Percentiles rank a stretch among this genome's conserved stretches.
phyloP scores from a whole-genome alignment of 2,888 invertebrate species.

The Noctua janthe region DNA sequence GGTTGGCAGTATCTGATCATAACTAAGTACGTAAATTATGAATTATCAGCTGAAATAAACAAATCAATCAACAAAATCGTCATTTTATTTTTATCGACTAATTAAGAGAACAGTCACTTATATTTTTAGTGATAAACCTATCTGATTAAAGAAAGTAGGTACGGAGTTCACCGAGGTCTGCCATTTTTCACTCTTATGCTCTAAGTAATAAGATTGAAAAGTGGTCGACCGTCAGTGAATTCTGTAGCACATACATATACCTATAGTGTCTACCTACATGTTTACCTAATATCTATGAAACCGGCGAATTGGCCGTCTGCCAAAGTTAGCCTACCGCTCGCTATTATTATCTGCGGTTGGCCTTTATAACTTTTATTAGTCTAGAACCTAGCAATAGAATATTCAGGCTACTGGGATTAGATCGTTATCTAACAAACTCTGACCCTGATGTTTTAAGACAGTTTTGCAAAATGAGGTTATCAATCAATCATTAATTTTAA shows the following conservation, averaged over 20 bases:
- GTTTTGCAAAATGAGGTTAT: not conserved
- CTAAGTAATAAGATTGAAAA: too few relatives aligned
- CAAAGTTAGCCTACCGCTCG: slow-evolving; percentile 27
- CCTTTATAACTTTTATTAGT: slow-evolving; percentile 39
- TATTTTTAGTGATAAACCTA: slow-evolving; percentile 17
- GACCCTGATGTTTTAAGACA: slow-evolving; percentile 26
- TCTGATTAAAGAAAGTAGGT: slow-evolving; percentile 18
- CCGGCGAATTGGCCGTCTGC: slow-evolving; percentile 28
- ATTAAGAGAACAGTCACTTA: not conserved
- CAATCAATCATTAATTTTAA: not conserved
- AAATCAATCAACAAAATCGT: not conserved
- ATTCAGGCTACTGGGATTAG: slow-evolving; percentile 15
- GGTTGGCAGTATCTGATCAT: not conserved
- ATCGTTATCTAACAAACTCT: slow-evolving; percentile 24
- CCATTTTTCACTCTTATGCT: too few relatives aligned
- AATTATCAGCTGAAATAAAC: not conserved
- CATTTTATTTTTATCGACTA: not conserved
- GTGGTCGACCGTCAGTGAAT: too few relatives aligned
- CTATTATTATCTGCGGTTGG: slow-evolving; percentile 47
- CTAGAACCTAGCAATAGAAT: slow-evolving; percentile 12
- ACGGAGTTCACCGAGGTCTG: not conserved
- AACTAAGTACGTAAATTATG: not conserved
- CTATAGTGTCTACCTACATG: not conserved
- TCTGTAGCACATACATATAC: not conserved
- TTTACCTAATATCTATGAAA: slow-evolving; percentile 45